Base-by-base conservation (phyloP, 1,140 invertebrate species). In the Brachionus plicatilis region DNA sequence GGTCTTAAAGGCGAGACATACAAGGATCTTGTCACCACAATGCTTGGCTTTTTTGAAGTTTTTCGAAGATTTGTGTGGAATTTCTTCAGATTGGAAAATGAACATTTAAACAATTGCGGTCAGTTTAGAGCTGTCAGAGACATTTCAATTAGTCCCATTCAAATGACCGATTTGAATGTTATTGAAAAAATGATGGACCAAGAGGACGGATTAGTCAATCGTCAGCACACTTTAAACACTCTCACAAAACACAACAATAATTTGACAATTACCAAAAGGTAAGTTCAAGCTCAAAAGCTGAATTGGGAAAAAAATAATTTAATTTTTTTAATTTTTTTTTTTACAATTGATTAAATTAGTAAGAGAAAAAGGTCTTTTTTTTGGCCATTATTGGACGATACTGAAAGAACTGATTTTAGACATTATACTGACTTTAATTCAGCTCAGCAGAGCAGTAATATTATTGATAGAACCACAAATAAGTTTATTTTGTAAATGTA, bases 71-170 rank as follows among this genome's bases (percentile, higher is more conserved):
- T 99, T 91, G 93, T 99, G 47, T 99, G 98, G 98, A 99, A 99
- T 90, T 99, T 97, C 89, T 99, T 99, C 91, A 96, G 98, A 0
- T 89, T 99, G 85, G 98, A 99, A 91, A 99, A 99, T 90, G 98
- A 99, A 88, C 98, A 99, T 87, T 91, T 99, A 6, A 99, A 99
- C 90, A 99, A 99, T 91, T 99, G 97, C 91, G 97, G 97, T 90
- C 96, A 99, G 91, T 99, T 99, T 91, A 92, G 97, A 88, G 97
- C 97, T 3, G 97, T 99, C 0, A 90, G 98, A 24, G 97, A 99
- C 89, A 99, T 99, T 85, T 98, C 95, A 0, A 96, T 99, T 27
- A 96, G 96, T 9, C 97, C 97, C 0, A 60, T 78, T 85, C 20
- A 75, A 84, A 60, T 68, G 79, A 82, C 53, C 12, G 79, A 82